Evolutionary conservation across 2,888 invertebrate species (phyloP).

Genomic region (Ctenicera cuprea): DNA sequence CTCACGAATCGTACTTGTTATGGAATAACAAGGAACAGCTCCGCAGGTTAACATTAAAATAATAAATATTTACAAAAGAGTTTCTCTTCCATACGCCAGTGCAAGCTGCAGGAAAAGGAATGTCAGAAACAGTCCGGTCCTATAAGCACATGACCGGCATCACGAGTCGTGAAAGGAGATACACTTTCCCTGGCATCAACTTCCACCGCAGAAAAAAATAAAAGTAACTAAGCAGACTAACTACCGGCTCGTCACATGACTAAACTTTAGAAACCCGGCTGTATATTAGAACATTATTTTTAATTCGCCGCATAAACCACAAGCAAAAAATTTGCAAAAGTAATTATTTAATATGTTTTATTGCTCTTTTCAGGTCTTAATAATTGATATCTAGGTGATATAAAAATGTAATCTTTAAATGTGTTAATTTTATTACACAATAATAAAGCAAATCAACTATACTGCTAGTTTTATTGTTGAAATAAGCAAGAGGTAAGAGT

Average conservation of each 20-base stretch:
- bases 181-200: conserved; percentile 43
- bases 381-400: too few relatives aligned
- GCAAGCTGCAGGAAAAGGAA: conserved; percentile 18
- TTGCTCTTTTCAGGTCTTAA: too few relatives aligned
- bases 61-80: conserved; percentile 38
- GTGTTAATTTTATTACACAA: too few relatives aligned
- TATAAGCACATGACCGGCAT: conserved; percentile 40
- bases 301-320: conserved; percentile 15
- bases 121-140: conserved; percentile 23
- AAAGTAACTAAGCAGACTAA: conserved; percentile 30
- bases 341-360: background rate
- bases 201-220: conserved; percentile 40
- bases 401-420: too few relatives aligned
- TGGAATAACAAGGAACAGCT: conserved; percentile 11
- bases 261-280: conserved; percentile 30
- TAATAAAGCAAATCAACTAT: too few relatives aligned
- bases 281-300: background rate
- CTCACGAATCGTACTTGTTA: conserved; percentile 13
- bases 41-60: conserved; percentile 4
- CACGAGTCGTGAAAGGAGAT: conserved; percentile 49
- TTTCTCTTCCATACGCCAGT: conserved; percentile 4
- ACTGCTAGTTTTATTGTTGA: too few relatives aligned
- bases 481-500: too few relatives aligned
- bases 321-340: conserved; percentile 1
- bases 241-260: conserved; percentile 41